Evolutionary conservation across 1,140 invertebrate species (phyloP).

Genomic region (Heliconius hermathena): DNA sequence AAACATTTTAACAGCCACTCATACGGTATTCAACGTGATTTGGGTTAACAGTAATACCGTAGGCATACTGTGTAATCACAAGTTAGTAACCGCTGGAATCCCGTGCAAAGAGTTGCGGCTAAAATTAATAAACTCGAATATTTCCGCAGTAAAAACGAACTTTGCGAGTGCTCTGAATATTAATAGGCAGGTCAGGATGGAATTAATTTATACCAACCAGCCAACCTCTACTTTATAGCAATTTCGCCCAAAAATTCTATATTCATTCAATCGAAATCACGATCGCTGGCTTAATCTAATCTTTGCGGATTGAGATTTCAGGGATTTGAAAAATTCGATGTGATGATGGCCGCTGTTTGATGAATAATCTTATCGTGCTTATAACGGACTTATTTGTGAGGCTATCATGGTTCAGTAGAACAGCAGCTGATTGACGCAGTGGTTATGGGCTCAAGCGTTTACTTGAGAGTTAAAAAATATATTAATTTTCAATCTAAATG

Average conservation of each 20-base stretch:
- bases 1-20: conserved; percentile 6
- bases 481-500: too few species aligned
- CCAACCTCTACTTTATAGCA: conserved; percentile 5
- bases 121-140: conserved; percentile 72
- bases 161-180: conserved; percentile 73
- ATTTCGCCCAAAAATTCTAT: conserved; percentile 59
- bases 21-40: conserved; percentile 9
- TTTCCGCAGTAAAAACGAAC: conserved; percentile 60
- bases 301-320: conserved; percentile 4
- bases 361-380: not conserved
- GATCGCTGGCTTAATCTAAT: conserved; percentile 22
- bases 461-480: not conserved
- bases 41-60: conserved; percentile 16
- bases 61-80: conserved; percentile 13
- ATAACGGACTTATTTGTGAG: not conserved
- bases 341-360: not conserved
- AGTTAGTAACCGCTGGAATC: conserved; percentile 22
- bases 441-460: too few species aligned
- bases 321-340: not conserved
- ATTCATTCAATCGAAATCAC: conserved; percentile 33
- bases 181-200: conserved; percentile 68
- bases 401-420: not conserved
- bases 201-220: conserved; percentile 74
- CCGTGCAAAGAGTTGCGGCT: conserved; percentile 34
- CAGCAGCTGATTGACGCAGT: not conserved